Evolutionary conservation across 92 coral and sea anemone species (phyloP), one percentile per base, ranked within the genome.

Genomic region (Zoanthus gigantus): DNA sequence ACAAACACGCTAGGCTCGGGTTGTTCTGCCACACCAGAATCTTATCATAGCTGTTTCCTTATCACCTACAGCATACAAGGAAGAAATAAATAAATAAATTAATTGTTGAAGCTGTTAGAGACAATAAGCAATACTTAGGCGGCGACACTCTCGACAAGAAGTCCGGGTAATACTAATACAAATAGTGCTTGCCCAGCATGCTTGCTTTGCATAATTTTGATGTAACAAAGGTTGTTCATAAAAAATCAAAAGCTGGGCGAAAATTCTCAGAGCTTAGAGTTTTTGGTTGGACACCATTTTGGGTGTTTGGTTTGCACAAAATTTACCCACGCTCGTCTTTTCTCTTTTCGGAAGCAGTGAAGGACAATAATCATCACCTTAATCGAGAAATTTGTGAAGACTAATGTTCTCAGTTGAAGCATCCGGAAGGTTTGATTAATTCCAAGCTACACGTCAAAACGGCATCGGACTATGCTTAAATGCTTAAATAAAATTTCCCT

Each of bases 391-490:
- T 86, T 90, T 68, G 82, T 85, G 92, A 31, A 85, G 87, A 67
- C 77, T 54, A 46, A 90, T 90, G 44, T 52, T 48, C 74, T 86
- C 23, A 23, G 23, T 86, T 5, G 90, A 77, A 77, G 86, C 75
- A 83, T 86, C 90, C 6, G 90, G 86, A 85, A 90, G 47, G n/a
- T 90, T 90, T 42, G 90, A 90, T 52, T 86, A 85, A 56, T 83
- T 76, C 42, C 81, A 71, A 18, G 92, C 92, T 66, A 89, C 78
- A 61, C 69, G 12, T 16, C 18, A 2, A 61, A 61, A 61, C 5
- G 69, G 69, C 18, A 0, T 61, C 23, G 23, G 23, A 23, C 23
- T 23, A 23, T 23, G 23, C 23, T 23, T 23, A 23, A 23, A 23
- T 23, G 23, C 23, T 23, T 23, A 23, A 23, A 23, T 23, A 23